Evolutionary conservation across 2,888 invertebrate genomes (phyloP), one percentile per base, ranked within the genome.

Genomic region (Ditylenchus weischeri): DNA sequence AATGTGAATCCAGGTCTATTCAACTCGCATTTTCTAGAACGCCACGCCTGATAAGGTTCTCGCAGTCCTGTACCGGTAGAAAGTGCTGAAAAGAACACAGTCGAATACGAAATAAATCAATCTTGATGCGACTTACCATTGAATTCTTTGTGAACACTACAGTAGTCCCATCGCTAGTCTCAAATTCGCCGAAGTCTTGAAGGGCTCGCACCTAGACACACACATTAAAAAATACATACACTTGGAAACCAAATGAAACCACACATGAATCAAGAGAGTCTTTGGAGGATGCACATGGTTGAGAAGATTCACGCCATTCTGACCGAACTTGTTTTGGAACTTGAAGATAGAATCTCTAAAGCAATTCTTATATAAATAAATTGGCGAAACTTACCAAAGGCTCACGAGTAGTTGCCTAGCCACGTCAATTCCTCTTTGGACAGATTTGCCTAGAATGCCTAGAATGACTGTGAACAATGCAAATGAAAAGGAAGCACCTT

Each of bases 111-210:
- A 29, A 29, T 5, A 5, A 5, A 5, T 29, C 29, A 5, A 29
- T 4, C 29, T 29, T 29, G 29, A 29, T 5, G 29, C 2, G 29
- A 29, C 70, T 66, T 72, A 86, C 86, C 81, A 92, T 89, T 73
- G 91, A 92, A 82, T 93, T 91, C 84, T 91, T 91, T 84, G 91
- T 92, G 23, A 96, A 86, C 74, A 90, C 87, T 23, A 96, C 88
- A 7, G 90, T 88, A 81, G 91, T 90, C n/a, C 95, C 96, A 85
- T 92, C 91, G 78, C 91, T 92, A 11, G 94, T 87, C 84, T 95
- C 95, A 78, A 92, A 89, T 83, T 91, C 92, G 0, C 95, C 96
- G 85, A 93, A 93, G 84, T 96, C 92, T 58, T 88, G 86, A 58
- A 92, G 82, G 83, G 89, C 88, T 87, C 78, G 92, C 71, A 94